A percentile compares a stretch with the other conserved stretches of the same genome.
Evolutionary conservation across 1,140 invertebrate species (phyloP).

Genomic region (Drosophila ambigua): DNA sequence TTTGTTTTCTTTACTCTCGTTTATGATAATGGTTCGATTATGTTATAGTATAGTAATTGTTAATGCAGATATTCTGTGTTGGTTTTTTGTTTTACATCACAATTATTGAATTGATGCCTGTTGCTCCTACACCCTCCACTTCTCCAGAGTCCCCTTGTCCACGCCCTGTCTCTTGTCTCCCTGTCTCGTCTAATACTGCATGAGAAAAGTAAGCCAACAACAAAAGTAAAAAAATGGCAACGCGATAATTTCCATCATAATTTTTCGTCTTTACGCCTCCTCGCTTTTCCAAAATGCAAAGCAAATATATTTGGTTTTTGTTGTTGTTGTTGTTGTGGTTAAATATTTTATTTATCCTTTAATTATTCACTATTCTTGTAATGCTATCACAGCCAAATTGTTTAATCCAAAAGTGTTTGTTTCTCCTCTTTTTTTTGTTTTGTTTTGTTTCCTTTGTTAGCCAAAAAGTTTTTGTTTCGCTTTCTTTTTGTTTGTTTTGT

Average conservation of each 20-base stretch:
- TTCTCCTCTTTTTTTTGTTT: slow-evolving; percentile 29
- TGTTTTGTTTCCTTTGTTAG: slow-evolving; percentile 15
- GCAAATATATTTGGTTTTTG: slow-evolving; percentile 27
- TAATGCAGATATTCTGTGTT: slow-evolving; percentile 41
- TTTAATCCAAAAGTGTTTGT: slow-evolving; percentile 82
- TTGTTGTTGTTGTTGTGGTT: slow-evolving; percentile 32
- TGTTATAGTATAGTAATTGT: slow-evolving; percentile 39
- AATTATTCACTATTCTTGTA: slow-evolving; percentile 61
- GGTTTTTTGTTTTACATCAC: slow-evolving; percentile 67
- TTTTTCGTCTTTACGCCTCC: slow-evolving; percentile 14
- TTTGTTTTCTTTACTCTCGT: slow-evolving; percentile 49
- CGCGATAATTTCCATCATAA: slow-evolving; percentile 32
- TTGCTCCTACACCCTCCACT: slow-evolving; percentile 32
- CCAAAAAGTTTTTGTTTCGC: slow-evolving; percentile 19
- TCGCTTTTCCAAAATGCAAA: slow-evolving; percentile 57
- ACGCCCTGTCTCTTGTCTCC: slow-evolving; percentile 6
- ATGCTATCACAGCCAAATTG: slow-evolving; percentile 84
- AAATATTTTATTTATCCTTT: slow-evolving; percentile 45
- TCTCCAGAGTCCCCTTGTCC: not conserved
- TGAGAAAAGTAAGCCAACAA: slow-evolving; percentile 74
- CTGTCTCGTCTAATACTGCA: slow-evolving; percentile 68
- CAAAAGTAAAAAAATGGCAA: slow-evolving; percentile 59
- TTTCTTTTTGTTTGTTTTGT: slow-evolving; percentile 14
- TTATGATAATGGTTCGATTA: slow-evolving; percentile 45
- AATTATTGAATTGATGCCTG: slow-evolving; percentile 76